phyloP scores from a whole-genome alignment of 1,140 invertebrate genomes.

The Rhopalosiphum padi region DNA sequence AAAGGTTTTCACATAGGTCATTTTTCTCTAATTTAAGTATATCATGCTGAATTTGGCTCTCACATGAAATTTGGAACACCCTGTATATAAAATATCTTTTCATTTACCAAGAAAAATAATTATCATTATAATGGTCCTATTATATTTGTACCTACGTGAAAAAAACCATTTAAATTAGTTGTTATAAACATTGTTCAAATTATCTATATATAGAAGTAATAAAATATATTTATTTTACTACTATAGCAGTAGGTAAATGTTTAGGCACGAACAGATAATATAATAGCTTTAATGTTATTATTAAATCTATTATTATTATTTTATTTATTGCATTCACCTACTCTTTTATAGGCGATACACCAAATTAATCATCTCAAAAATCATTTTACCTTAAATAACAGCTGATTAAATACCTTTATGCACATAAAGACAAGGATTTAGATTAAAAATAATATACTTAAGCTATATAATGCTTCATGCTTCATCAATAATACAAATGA shows the following conservation, averaged over 20 bases:
- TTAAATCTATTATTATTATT: not conserved
- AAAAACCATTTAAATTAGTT: not conserved
- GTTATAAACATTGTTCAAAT: slow-evolving; percentile 7
- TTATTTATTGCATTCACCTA: slow-evolving; percentile 19
- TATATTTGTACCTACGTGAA: not conserved
- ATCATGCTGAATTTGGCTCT: too few species aligned
- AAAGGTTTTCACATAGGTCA: too few species aligned
- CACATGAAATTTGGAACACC: too few species aligned
- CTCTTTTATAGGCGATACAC: not conserved
- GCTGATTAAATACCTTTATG: not conserved
- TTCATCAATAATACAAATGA: not conserved
- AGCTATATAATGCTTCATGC: not conserved
- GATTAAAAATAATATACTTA: slow-evolving; percentile 5
- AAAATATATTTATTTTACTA: not conserved
- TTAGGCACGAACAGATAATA: not conserved
- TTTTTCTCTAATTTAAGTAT: too few species aligned
- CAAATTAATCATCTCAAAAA: not conserved
- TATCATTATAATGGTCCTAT: not conserved
- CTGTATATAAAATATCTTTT: not conserved
- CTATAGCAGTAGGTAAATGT: not conserved
- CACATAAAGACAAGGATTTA: not conserved
- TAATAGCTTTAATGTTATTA: not conserved
- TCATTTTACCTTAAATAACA: not conserved
- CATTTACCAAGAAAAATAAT: not conserved
- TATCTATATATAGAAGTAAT: slow-evolving; percentile 19